Conservation (phyloP, 2,888 invertebrate species). For the Tinea trinotella region DNA sequence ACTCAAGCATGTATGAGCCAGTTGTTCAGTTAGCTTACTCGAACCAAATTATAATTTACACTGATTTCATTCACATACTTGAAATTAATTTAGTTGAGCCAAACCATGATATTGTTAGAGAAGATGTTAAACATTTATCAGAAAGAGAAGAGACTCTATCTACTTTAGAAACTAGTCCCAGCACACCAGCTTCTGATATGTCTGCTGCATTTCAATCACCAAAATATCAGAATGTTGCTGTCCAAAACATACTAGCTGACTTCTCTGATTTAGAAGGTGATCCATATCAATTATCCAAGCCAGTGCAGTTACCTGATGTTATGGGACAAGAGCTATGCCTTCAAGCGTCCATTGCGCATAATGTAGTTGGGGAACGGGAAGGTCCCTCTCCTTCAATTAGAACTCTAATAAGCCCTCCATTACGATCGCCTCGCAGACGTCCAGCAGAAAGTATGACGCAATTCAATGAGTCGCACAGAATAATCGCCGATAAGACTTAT, state of each 20-base stretch:
- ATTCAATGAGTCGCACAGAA: constrained; percentile 67
- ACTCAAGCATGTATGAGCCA: constrained; percentile 83
- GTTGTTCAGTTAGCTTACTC: constrained; percentile 78
- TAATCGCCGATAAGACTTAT: constrained; percentile 81
- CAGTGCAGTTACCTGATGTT: constrained; percentile 57
- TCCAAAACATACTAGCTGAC: constrained; percentile 75
- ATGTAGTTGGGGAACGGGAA: constrained; percentile 68
- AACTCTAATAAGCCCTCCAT: constrained; percentile 60
- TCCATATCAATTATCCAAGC: constrained; percentile 52
- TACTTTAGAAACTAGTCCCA: constrained; percentile 46
- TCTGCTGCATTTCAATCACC: constrained; percentile 64
- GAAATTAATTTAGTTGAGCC: constrained; percentile 72
- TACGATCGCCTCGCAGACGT: constrained; percentile 56
- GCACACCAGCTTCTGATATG: constrained; percentile 51
- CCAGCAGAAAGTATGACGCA: constrained; percentile 68
- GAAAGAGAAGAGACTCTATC: constrained; percentile 42
- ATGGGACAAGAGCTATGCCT: constrained; percentile 64
- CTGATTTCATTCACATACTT: constrained; percentile 88
- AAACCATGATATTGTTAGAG: constrained; percentile 43
- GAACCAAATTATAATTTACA: constrained; percentile 85
- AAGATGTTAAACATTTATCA: constrained; percentile 46
- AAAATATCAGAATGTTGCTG: constrained; percentile 66
- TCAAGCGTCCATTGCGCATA: constrained; percentile 59
- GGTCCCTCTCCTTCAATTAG: constrained; percentile 61
- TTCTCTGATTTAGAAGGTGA: constrained; percentile 76